Evolutionary conservation across 2,113 vertebrate species (phyloP).

Genomic region (Origma solitaria): DNA sequence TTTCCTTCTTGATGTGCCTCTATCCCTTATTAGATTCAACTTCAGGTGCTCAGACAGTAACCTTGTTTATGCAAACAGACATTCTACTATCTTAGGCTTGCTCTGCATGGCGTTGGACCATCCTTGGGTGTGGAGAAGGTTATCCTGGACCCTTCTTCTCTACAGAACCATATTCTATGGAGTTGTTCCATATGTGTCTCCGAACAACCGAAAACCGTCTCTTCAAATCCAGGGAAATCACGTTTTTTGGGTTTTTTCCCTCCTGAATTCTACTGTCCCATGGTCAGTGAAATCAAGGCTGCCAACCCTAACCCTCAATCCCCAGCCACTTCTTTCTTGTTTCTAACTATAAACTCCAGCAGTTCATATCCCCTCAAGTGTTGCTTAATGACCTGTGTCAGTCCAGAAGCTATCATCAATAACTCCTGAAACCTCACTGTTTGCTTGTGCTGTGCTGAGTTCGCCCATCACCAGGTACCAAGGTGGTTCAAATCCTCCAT

Average conservation of each 20-base stretch:
- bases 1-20: not conserved
- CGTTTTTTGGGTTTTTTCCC: accelerated
- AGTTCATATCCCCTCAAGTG: not conserved
- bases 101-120: not conserved
- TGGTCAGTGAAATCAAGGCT: not conserved
- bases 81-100: not conserved
- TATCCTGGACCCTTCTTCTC: not conserved
- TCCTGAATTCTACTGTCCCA: not conserved
- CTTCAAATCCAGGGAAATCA: not conserved
- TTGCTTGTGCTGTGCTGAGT: not conserved
- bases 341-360: not conserved
- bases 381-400: not conserved
- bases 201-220: not conserved
- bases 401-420: not conserved
- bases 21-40: not conserved
- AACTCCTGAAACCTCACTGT: not conserved
- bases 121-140: not conserved
- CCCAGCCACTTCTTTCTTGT: not conserved
- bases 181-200: not conserved
- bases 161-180: not conserved
- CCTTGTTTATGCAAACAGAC: not conserved
- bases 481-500: not conserved
- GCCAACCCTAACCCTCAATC: not conserved
- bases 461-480: not conserved
- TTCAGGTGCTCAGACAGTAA: not conserved